Base-by-base conservation (phyloP, 1,140 invertebrate species). In the Himalopsyche phryganea region DNA sequence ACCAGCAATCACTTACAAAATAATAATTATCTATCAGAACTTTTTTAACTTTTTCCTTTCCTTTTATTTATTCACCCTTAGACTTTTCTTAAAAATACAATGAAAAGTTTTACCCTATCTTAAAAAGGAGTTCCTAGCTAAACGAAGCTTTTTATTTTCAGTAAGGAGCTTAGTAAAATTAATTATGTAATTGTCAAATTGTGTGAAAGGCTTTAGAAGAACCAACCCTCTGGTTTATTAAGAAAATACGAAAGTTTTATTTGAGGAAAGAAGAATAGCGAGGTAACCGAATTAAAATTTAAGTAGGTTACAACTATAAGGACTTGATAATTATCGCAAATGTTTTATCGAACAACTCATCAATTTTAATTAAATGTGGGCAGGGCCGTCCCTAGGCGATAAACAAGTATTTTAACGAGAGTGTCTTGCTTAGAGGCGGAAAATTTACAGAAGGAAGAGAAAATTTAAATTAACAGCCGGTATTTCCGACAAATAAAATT, bases 301-400 rank as follows among this genome's bases (percentile, higher is more conserved):
- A 40, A 45, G 42, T 45, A 45, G 42, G 42, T 53, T 44, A 53
- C 51, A 53, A 53, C 56, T 58, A 35, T 48, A 51, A 50, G 47
- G 56, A 50, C 40, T 51, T 51, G 50, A 58, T 58, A 49, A 58
- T 52, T 42, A 35, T 52, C 48, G 40, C 56, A 58, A 58, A 58
- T 41, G 50, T 51, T 58, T 50, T 50, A 50, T 47, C 56, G 56
- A 58, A 44, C 48, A 50, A 51, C 56, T 58, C 56, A 58, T 58
- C 56, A 58, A 58, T 58, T 58, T 58, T 58, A 58, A 58, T 58
- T 51, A 58, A 58, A 58, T 45, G 36, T 41, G 46, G 49, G 36
- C 23, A 28, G 23, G 23, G 23, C 23, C 23, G 23, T 17, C 19
- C 45, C 42, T 28, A 36, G 11, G 13, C 14, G 45, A 15, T 10